These are phyloP conservation scores for Seriola dumerili DNA, from an alignment of 2,113 vertebrate genomes.

Conservation along the genomic window DNA sequence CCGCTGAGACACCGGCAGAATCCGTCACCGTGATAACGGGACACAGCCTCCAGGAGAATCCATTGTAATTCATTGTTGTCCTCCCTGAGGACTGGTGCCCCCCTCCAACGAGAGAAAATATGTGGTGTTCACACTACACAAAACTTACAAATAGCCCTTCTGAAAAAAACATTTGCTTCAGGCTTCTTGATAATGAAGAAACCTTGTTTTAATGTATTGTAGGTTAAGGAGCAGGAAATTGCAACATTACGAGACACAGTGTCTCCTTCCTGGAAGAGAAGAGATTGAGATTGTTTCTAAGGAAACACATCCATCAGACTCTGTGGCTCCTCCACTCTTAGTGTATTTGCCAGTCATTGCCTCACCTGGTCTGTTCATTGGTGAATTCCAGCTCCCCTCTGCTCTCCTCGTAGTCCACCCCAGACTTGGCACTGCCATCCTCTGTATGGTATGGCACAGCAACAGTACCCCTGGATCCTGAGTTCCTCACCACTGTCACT, in stretches of 20 bases:
- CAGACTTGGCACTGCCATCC: conserved; percentile 90
- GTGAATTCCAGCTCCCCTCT: conserved; percentile 92
- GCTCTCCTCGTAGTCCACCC: conserved; percentile 91
- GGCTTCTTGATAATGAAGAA: too few species aligned
- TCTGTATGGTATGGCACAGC: conserved; percentile 91
- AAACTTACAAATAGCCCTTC: too few species aligned
- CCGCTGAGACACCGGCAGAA: too few species aligned
- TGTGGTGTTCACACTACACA: too few species aligned
- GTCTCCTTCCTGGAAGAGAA: neutral
- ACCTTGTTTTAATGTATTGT: too few species aligned
- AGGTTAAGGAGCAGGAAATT: neutral
- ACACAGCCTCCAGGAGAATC: too few species aligned
- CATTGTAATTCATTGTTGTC: too few species aligned
- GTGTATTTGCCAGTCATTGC: neutral
- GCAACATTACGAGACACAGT: neutral
- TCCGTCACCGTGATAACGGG: too few species aligned
- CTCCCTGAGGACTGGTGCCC: too few species aligned
- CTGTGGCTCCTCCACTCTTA: neutral
- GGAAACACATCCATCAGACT: conserved; percentile 6
- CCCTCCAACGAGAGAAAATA: too few species aligned
- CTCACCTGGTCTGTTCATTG: conserved; percentile 94
- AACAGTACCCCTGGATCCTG: conserved; percentile 92
- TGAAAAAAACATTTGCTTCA: too few species aligned
- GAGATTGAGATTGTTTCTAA: neutral
- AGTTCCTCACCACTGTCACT: conserved; percentile 90